Evolutionary conservation across 2,797 vertebrate species (phyloP).

Genomic region (Molothrus ater): DNA sequence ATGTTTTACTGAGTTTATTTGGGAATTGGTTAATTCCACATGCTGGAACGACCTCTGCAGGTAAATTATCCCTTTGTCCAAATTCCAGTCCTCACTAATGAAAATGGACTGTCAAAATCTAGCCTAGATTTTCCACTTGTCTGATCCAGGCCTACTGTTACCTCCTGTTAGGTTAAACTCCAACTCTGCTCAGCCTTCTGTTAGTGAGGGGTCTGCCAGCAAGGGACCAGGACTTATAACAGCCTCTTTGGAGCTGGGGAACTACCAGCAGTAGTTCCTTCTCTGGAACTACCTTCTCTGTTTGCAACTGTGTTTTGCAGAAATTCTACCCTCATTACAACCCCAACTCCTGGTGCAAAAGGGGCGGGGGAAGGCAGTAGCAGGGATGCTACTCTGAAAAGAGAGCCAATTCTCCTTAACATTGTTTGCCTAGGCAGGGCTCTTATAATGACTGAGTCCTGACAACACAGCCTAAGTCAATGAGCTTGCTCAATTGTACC

Average conservation of each 20-base stretch:
- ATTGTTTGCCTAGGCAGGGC: not conserved
- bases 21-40: not conserved
- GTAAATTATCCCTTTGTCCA: not conserved
- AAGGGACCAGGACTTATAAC: not conserved
- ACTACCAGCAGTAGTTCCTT: not conserved
- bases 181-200: not conserved
- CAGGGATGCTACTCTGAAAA: not conserved
- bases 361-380: not conserved
- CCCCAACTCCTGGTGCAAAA: not conserved
- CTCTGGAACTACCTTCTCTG: not conserved
- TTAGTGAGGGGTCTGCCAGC: rapidly evolving
- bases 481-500: not conserved
- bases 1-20: not conserved
- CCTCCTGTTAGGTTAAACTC: not conserved
- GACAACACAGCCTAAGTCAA: not conserved
- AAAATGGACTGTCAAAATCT: not conserved
- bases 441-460: not conserved
- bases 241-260: not conserved
- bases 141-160: not conserved
- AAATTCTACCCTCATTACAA: not conserved
- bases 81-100: not conserved
- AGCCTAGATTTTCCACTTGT: not conserved
- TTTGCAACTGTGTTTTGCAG: rapidly evolving
- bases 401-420: not conserved
- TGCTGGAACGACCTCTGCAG: not conserved